Base-by-base conservation (phyloP, 1,140 invertebrate genomes). In the Drosophila sulfurigaster region DNA sequence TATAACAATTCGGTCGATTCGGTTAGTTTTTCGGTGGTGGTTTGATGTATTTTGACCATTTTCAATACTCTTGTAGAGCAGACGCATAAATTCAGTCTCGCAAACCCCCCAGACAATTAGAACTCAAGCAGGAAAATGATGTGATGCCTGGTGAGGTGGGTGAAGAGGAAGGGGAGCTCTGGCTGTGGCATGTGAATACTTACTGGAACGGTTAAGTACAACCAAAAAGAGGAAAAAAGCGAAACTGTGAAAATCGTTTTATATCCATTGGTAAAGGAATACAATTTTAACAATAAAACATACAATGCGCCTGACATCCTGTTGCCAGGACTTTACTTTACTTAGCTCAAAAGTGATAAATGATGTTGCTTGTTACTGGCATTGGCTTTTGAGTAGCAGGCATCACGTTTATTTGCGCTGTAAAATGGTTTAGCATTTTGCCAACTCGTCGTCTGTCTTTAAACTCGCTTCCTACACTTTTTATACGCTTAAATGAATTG, bases 371-470 rank as follows among this genome's bases (percentile, higher is more conserved):
- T 79, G 68, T 74, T 70, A 63, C 57, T 86, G 81, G 38, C 83
- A 88, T 88, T 88, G 79, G 52, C 83, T 87, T 73, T 86, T 81
- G 82, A 78, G 81, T 68, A 78, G 66, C 65, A 66, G 58, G 52
- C 77, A 73, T 75, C 70, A 78, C 78, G 82, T 86, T 79, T 87
- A 79, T 79, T 82, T 86, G 83, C 62, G 79, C 83, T 88, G 72
- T 87, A 88, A 88, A 87, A 88, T 88, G 80, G 66, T 88, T 86
- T 87, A 88, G 79, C 77, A 78, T 78, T 68, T 67, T 70, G 63
- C 68, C 64, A 57, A 51, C 68, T 78, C 63, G 20, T 25, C 20
- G 35, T 57, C 52, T 67, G 62, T 70, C 58, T 62, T 51, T 54
- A 32, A 38, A 16, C 13, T 57, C n/a, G 11, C 48, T 66, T 8